Evolutionary conservation across 2,113 vertebrate genomes (phyloP), one percentile per base, ranked within the genome.

Genomic region (Barbus barbus): DNA sequence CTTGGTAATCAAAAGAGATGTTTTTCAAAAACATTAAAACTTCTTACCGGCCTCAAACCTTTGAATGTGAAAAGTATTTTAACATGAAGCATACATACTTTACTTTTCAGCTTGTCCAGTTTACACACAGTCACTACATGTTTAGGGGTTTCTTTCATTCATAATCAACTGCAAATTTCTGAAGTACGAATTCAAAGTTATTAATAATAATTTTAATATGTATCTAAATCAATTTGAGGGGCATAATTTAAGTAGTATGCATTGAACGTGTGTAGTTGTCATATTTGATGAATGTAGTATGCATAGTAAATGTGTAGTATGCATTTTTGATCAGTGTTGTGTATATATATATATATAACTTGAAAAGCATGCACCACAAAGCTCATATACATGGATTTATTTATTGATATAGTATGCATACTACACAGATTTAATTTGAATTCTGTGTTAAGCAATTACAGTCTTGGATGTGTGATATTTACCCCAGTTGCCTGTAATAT

Each of bases 391-490:
- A 22, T 67, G 16, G 28, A 67, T 69, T 22, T 22, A 22, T 69
- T 69, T 3, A 36, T 5, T 36, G 33, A 36, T 36, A 5, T 36
- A 36, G 33, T n/a, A n/a, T n/a, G n/a, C n/a, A n/a, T n/a, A n/a
- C n/a, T n/a, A n/a, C n/a, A n/a, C n/a, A n/a, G n/a, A n/a, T n/a
- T n/a, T n/a, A n/a, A n/a, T n/a, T n/a, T n/a, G n/a, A n/a, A n/a
- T n/a, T n/a, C n/a, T n/a, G n/a, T n/a, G n/a, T n/a, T n/a, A n/a
- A n/a, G n/a, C n/a, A n/a, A n/a, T n/a, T n/a, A n/a, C n/a, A n/a
- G n/a, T n/a, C 11, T 48, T 44, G 67, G 36, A 71, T 71, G 4
- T 74, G n/a, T 48, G 26, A 48, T 18, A 74, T 74, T 74, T 74
- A 74, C 24, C n/a, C 3, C 72, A 26, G 13, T 18, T 48, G 44